Percentiles rank a stretch among this genome's conserved stretches.
Evolutionary conservation across 2,888 invertebrate species (phyloP).

Genomic region (Andrena dorsata): DNA sequence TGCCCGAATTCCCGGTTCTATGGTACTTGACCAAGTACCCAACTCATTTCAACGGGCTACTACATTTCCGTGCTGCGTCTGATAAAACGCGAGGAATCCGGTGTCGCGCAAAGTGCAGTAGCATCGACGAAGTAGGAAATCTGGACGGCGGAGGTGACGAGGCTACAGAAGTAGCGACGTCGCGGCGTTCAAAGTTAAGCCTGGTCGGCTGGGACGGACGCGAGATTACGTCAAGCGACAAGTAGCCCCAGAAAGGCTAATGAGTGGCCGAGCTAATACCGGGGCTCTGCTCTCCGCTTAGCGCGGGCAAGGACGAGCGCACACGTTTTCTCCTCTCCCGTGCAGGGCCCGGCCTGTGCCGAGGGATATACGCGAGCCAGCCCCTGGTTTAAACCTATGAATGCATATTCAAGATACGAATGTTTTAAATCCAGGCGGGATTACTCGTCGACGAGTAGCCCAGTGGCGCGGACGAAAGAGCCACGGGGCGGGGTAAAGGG

Average conservation of each 20-base stretch:
- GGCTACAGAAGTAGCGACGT: constrained; percentile 64
- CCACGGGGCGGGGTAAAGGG: neutral
- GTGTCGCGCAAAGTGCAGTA: constrained; percentile 7
- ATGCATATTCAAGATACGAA: constrained; percentile 83
- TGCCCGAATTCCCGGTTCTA: neutral
- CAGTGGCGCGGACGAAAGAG: constrained; percentile 39
- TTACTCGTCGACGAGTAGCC: constrained; percentile 73
- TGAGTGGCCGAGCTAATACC: constrained; percentile 78
- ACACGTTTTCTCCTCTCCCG: constrained; percentile 50
- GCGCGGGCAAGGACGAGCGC: constrained; percentile 8
- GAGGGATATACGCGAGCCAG: constrained; percentile 66
- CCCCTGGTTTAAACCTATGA: constrained; percentile 76
- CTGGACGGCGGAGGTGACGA: constrained; percentile 40
- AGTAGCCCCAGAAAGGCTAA: constrained; percentile 79
- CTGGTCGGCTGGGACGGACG: constrained; percentile 69
- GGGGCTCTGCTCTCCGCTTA: constrained; percentile 58
- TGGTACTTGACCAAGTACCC: neutral
- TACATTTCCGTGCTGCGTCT: neutral
- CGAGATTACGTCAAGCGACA: constrained; percentile 78
- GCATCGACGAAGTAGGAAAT: constrained; percentile 36
- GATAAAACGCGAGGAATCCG: constrained; percentile 8
- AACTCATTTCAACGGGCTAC: constrained; percentile 23
- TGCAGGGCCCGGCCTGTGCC: constrained; percentile 36
- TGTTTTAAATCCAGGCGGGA: constrained; percentile 82
- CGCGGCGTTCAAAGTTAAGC: constrained; percentile 70